Evolutionary conservation across 2,797 vertebrate genomes (phyloP), one percentile per base, ranked within the genome.

Genomic region (Eulemur coronatus): DNA sequence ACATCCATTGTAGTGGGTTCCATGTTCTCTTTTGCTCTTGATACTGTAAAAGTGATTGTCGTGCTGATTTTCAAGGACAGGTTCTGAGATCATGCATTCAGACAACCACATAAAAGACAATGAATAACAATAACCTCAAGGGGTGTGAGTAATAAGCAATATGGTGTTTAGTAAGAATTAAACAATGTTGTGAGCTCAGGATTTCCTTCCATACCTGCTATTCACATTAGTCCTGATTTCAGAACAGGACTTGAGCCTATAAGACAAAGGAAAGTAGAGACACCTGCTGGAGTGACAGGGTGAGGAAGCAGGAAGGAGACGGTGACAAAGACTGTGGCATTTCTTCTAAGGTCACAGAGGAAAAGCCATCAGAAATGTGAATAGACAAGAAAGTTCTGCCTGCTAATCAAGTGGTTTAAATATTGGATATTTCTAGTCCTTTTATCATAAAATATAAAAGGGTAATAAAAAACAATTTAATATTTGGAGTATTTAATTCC

Each of bases 221-320:
- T 97, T 96, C 86, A 86, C 94, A 96, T 97, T 89, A 96, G 75
- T 20, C 33, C 59, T 84, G 84, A 95, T 94, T 84, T 87, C 38
- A 93, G 91, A 80, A 65, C 94, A 97, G 65, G 76, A 81, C 76
- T 89, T 41, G 35, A 96, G 93, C 50, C 63, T 92, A 0, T 28
- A 81, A 96, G 95, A 97, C 95, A 97, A 96, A 98, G 97, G 97
- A 95, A 97, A 96, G 96, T 72, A 98, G 95, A 94, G 94, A 97
- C 91, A 98, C 94, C 98, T 98, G 97, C 94, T 97, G 97, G 97
- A 98, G 96, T 91, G 96, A 93, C 93, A 79, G 86, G 88, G 92
- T 82, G 96, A 97, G 96, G 89, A 97, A 96, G 87, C 91, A 96
- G 96, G 97, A 97, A 97, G 94, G 89, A 75, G 91, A 78, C 14